phyloP scores from a whole-genome alignment of 2,888 invertebrate genomes.

The Oxycera nigricornis region DNA sequence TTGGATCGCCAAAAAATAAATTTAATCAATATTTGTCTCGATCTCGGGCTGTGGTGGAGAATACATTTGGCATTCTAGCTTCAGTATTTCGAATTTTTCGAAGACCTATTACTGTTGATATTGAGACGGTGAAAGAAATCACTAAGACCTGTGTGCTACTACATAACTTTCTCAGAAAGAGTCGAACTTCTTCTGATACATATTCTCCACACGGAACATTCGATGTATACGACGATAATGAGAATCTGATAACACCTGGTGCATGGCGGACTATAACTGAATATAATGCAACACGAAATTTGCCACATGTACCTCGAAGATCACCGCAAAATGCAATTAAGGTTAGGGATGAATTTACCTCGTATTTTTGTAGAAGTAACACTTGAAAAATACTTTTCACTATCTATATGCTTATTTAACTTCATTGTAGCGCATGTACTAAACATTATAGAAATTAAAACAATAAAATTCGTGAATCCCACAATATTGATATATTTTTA shows the following conservation, averaged over 20 bases:
- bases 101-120: neutral
- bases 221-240: neutral
- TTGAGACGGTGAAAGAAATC: neutral
- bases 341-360: neutral
- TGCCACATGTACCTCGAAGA: neutral
- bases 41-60: conserved; percentile 3
- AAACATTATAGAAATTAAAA: neutral
- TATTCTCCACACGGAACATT: neutral
- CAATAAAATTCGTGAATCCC: neutral
- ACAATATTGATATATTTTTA: neutral
- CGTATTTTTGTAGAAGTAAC: neutral
- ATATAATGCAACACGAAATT: neutral
- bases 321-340: neutral
- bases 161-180: conserved; percentile 15
- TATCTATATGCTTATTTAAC: too few species aligned
- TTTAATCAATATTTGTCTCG: neutral
- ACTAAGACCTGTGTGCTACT: neutral
- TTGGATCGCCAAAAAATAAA: neutral
- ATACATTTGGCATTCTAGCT: neutral
- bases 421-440: neutral
- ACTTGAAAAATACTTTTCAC: neutral
- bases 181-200: neutral
- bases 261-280: neutral
- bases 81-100: neutral
- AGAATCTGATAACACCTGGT: neutral